These are phyloP conservation scores for Leptinotarsa peninsularis DNA, from an alignment of 2,888 invertebrate genomes.

Conservation along the genomic window DNA sequence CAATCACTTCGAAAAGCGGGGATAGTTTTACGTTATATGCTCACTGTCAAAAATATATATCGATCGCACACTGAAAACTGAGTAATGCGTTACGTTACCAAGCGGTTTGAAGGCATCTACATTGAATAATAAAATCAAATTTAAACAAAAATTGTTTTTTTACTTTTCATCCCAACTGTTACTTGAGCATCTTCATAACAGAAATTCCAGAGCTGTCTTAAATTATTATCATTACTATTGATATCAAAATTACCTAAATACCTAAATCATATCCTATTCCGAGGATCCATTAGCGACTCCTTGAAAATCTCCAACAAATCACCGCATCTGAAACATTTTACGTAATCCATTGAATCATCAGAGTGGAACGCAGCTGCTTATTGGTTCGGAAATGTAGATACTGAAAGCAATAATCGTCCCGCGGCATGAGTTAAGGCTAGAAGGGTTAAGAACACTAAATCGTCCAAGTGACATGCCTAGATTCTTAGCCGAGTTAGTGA, in stretches of 20 bases:
- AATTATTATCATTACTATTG: too few relatives aligned
- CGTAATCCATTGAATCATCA: constrained; percentile 45
- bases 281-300: constrained; percentile 16
- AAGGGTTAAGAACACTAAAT: constrained; percentile 62
- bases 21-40: too few relatives aligned
- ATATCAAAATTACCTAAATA: not conserved
- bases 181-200: too few relatives aligned
- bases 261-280: not conserved
- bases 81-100: too few relatives aligned
- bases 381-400: constrained; percentile 61
- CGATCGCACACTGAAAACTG: too few relatives aligned
- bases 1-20: too few relatives aligned
- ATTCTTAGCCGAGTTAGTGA: constrained; percentile 60
- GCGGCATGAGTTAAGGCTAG: constrained; percentile 50
- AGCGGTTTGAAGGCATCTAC: too few relatives aligned
- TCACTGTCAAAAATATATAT: too few relatives aligned
- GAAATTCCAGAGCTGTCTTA: too few relatives aligned
- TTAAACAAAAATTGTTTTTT: too few relatives aligned
- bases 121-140: too few relatives aligned
- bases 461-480: constrained; percentile 56
- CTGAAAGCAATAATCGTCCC: constrained; percentile 55
- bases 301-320: constrained; percentile 16
- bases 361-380: constrained; percentile 57
- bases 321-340: constrained; percentile 16
- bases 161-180: too few relatives aligned